Evolutionary conservation across 1,140 invertebrate species (phyloP).

Genomic region (Monochamus saltuarius): DNA sequence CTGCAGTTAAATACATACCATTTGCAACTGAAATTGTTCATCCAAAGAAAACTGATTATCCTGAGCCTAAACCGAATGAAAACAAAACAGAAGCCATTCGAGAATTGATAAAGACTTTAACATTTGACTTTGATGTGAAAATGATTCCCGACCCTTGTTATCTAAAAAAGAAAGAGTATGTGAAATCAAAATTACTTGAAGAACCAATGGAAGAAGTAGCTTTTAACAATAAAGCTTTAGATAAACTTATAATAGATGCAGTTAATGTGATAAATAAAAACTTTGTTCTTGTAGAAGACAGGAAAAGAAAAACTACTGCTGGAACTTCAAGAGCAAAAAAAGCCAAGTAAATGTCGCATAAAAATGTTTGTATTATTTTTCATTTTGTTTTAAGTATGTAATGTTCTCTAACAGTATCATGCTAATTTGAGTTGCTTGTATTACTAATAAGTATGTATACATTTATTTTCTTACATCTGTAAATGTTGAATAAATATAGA

Average conservation of each 20-base stretch:
- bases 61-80: neutral
- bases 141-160: conserved; percentile 27
- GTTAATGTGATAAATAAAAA: conserved; percentile 1
- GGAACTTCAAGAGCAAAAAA: too few species aligned
- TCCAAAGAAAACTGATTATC: conserved; percentile 10
- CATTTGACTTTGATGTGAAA: conserved; percentile 35
- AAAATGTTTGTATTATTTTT: too few species aligned
- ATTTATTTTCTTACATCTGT: too few species aligned
- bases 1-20: conserved; percentile 33
- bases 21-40: conserved; percentile 28
- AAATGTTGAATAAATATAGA: too few species aligned
- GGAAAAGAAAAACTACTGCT: conserved; percentile 1
- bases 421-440: too few species aligned
- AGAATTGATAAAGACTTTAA: conserved; percentile 30
- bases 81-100: conserved; percentile 20
- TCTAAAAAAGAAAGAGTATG: conserved; percentile 29
- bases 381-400: too few species aligned
- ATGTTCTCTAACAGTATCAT: too few species aligned
- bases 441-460: too few species aligned
- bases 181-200: conserved; percentile 33
- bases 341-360: too few species aligned
- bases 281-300: neutral
- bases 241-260: conserved; percentile 2
- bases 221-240: neutral
- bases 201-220: conserved; percentile 13